Percentiles rank a stretch among this genome's conserved stretches.
These are phyloP conservation scores for Labrus mixtus DNA, from an alignment of 2,113 vertebrate genomes.

Conservation along the genomic window DNA sequence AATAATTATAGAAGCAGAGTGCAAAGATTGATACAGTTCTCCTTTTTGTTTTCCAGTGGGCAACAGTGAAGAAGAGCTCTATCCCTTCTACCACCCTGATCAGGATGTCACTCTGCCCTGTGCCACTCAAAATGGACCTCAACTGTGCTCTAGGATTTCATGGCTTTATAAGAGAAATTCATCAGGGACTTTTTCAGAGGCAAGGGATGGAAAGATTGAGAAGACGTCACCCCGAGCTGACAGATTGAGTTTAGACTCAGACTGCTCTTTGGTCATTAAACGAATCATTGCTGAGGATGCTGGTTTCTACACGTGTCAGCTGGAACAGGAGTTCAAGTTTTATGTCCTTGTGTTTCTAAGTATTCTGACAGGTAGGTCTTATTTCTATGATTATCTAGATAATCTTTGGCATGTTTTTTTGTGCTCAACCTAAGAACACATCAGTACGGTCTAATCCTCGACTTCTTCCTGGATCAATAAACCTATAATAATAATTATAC, in stretches of 20 bases:
- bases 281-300: constrained; percentile 28
- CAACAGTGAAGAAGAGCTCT: fast-evolving
- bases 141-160: fast-evolving
- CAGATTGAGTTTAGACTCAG: background rate
- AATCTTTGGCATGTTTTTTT: too few species aligned
- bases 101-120: background rate
- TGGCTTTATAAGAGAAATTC: background rate
- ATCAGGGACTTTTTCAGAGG: fast-evolving
- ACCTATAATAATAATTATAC: too few species aligned
- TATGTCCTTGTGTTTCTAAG: fast-evolving
- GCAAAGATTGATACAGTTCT: background rate
- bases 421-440: too few species aligned
- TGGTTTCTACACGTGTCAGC: constrained; percentile 6
- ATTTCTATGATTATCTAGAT: too few species aligned
- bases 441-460: too few species aligned
- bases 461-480: too few species aligned
- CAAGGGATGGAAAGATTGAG: fast-evolving
- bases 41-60: background rate
- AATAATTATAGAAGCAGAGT: too few species aligned
- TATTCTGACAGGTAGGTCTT: constrained; percentile 37
- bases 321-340: too few species aligned
- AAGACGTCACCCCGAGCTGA: background rate
- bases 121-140: fast-evolving
- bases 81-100: background rate
- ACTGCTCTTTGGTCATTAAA: constrained; percentile 46